phyloP scores from a whole-genome alignment of 2,888 invertebrate species.

The Limnephilus auricula region DNA sequence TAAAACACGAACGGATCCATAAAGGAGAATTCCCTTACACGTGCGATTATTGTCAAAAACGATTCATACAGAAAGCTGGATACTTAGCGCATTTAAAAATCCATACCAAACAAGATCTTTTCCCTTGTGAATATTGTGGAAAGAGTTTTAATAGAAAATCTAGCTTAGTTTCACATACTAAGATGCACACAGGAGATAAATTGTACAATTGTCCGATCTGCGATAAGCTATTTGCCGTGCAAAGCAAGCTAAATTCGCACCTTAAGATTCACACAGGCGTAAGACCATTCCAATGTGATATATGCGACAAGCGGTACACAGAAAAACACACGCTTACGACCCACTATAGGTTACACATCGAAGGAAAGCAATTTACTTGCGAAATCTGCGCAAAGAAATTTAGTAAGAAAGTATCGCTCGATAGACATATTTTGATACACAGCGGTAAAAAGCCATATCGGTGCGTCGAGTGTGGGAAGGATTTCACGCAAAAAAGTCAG shows the following conservation, averaged over 20 bases:
- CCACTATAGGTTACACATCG: conserved; percentile 60
- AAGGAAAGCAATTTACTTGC: conserved; percentile 63
- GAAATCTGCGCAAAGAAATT: conserved; percentile 63
- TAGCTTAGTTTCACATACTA: conserved; percentile 62
- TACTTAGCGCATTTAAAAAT: conserved; percentile 71
- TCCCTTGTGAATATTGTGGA: conserved; percentile 71
- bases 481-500: conserved; percentile 63
- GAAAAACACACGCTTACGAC: conserved; percentile 59
- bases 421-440: conserved; percentile 63
- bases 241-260: conserved; percentile 61
- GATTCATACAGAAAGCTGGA: conserved; percentile 64
- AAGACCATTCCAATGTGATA: conserved; percentile 65
- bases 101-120: conserved; percentile 73
- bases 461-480: conserved; percentile 60
- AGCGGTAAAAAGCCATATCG: conserved; percentile 54
- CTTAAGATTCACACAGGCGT: conserved; percentile 71
- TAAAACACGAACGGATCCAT: conserved; percentile 63
- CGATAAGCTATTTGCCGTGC: conserved; percentile 60
- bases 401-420: conserved; percentile 63
- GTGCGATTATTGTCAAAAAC: conserved; percentile 64
- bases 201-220: conserved; percentile 55
- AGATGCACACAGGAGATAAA: conserved; percentile 66
- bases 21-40: conserved; percentile 58
- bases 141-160: conserved; percentile 70
- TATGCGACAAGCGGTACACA: conserved; percentile 60